phyloP scores from a whole-genome alignment of 2,113 vertebrate genomes.

The Pseudorhombus dupliciocellatus region DNA sequence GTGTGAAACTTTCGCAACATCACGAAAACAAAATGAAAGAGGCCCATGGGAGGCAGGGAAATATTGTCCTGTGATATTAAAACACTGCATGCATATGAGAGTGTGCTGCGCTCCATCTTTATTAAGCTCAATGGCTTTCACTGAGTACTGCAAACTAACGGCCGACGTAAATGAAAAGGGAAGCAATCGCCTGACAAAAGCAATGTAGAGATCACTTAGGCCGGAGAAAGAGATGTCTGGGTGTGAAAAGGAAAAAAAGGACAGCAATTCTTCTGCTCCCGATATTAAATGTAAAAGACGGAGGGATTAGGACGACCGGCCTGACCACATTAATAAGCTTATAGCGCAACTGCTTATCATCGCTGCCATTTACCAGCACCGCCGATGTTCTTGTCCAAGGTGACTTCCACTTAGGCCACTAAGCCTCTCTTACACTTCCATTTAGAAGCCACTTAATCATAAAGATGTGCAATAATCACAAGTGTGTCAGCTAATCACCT shows the following conservation, averaged over 20 bases:
- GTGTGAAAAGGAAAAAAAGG: constrained; percentile 54
- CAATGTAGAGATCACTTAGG: constrained; percentile 19
- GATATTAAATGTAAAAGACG: constrained; percentile 56
- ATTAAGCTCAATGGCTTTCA: constrained; percentile 1
- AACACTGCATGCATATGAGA: constrained; percentile 26
- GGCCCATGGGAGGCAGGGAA: constrained; percentile 24
- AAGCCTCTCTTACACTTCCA: constrained; percentile 60
- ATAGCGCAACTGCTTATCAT: constrained; percentile 60
- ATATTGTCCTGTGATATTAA: constrained; percentile 42
- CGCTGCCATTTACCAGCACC: constrained; percentile 56
- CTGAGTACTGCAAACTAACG: constrained; percentile 8
- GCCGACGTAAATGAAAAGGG: neutral
- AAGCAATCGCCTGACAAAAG: neutral
- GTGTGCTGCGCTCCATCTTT: constrained; percentile 5
- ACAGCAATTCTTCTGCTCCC: constrained; percentile 35
- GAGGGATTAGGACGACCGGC: constrained; percentile 56
- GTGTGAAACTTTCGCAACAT: constrained; percentile 19
- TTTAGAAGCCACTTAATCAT: constrained; percentile 58
- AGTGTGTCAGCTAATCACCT: constrained; percentile 42
- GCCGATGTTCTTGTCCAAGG: constrained; percentile 68
- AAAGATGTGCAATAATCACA: constrained; percentile 46
- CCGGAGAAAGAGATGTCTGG: constrained; percentile 27
- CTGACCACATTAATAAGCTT: constrained; percentile 69
- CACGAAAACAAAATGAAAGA: constrained; percentile 35
- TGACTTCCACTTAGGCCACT: constrained; percentile 66